Evolutionary conservation across 2,888 invertebrate genomes (phyloP).

Genomic region (Parnassius smintheus): DNA sequence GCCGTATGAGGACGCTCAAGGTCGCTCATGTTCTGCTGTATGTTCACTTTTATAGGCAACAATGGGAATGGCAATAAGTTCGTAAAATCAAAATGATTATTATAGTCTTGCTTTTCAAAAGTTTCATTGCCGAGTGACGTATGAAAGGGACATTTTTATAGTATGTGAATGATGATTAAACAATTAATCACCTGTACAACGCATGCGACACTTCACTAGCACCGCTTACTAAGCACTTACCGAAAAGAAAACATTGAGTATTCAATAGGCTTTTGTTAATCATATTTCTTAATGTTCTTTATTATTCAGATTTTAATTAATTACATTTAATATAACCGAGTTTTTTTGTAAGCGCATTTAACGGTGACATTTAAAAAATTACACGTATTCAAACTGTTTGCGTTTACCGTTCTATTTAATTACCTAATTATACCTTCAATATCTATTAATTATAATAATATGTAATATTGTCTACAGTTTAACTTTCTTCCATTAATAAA

Average conservation of each 20-base stretch:
- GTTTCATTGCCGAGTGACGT: conserved; percentile 19
- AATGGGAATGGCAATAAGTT: too few species aligned
- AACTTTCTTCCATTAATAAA: too few species aligned
- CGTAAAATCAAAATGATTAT: too few species aligned
- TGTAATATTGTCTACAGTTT: too few species aligned
- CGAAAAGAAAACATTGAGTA: conserved; percentile 53
- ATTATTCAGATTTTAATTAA: conserved; percentile 67
- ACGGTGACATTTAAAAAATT: conserved; percentile 33
- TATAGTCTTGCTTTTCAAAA: background rate
- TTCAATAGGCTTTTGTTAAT: conserved; percentile 22
- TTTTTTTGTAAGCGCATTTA: conserved; percentile 40
- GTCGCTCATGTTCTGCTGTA: too few species aligned
- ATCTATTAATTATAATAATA: too few species aligned
- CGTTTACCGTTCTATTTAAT: conserved; percentile 6
- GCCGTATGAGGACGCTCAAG: too few species aligned
- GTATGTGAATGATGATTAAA: conserved; percentile 41
- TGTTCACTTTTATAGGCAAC: too few species aligned
- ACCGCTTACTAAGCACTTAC: conserved; percentile 63
- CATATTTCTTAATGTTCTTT: conserved; percentile 27
- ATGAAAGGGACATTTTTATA: conserved; percentile 31
- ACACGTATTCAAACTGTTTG: conserved; percentile 25
- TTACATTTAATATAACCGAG: conserved; percentile 65
- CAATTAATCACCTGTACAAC: conserved; percentile 48
- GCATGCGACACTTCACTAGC: conserved; percentile 56
- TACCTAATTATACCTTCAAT: background rate